A percentile compares a stretch with the other conserved stretches of the same genome.
Conservation (phyloP, 2,113 vertebrate species). For the Uria lomvia region DNA sequence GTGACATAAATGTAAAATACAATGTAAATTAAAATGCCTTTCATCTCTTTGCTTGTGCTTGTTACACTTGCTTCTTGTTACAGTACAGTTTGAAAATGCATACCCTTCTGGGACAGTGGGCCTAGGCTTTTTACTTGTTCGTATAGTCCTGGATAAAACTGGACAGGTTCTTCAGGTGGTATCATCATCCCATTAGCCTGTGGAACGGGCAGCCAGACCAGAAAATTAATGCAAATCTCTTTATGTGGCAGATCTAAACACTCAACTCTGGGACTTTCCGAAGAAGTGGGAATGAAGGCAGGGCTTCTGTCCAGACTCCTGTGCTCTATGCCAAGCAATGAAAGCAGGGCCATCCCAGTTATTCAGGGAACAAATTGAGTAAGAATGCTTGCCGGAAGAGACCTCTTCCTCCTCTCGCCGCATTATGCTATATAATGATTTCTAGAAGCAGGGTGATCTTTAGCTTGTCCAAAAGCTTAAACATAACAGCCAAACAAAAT, state of each 20-base stretch:
- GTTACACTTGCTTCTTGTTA: neutral
- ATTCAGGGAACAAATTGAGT: neutral
- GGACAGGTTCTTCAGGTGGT: neutral
- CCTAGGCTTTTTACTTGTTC: neutral
- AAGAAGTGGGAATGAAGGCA: slow-evolving; percentile 4
- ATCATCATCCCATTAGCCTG: neutral
- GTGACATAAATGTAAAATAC: neutral
- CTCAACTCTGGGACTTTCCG: neutral
- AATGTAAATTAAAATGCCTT: neutral
- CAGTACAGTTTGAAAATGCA: neutral
- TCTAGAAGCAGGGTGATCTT: neutral
- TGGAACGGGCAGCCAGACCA: neutral
- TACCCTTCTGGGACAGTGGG: neutral
- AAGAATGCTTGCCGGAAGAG: neutral
- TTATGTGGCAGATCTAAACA: neutral
- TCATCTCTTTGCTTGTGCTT: neutral
- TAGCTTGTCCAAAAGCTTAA: neutral
- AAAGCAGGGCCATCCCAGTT: neutral
- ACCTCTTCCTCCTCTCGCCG: accelerated
- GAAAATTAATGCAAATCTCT: neutral
- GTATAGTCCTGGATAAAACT: neutral
- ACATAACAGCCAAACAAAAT: slow-evolving; percentile 28
- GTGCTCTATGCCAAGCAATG: neutral
- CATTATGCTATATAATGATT: neutral
- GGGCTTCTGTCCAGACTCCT: neutral